phyloP scores from a whole-genome alignment of 2,888 invertebrate species.

The Philonicus albiceps region DNA sequence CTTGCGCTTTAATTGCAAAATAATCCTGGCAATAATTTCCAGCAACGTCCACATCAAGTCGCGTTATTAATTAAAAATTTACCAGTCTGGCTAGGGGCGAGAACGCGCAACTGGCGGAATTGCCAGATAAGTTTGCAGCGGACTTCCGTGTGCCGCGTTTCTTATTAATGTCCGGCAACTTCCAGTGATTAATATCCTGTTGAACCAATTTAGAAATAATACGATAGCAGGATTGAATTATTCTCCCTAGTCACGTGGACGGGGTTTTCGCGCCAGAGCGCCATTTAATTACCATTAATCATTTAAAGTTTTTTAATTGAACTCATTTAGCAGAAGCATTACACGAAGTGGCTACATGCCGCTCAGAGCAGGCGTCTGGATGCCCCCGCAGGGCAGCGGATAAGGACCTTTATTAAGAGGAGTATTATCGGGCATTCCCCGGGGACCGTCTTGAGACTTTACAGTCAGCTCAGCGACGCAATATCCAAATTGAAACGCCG shows the following conservation, averaged over 20 bases:
- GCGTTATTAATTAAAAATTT: constrained; percentile 33
- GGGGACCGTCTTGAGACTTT: not conserved
- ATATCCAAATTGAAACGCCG: constrained; percentile 7
- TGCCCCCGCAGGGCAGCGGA: not conserved
- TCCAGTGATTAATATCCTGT: constrained; percentile 21
- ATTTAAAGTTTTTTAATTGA: constrained; percentile 32
- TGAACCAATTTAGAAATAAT: constrained; percentile 35
- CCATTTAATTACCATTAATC: constrained; percentile 32
- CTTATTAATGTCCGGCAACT: constrained; percentile 23
- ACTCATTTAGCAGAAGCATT: constrained; percentile 13
- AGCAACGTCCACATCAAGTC: not conserved
- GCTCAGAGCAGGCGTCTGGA: not conserved
- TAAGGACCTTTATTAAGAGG: not conserved
- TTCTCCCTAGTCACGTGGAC: constrained; percentile 25
- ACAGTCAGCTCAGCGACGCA: not conserved
- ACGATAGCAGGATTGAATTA: constrained; percentile 8
- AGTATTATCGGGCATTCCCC: not conserved
- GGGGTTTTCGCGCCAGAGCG: not conserved
- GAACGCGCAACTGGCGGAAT: not conserved
- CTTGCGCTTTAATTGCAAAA: not conserved
- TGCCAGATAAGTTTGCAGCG: not conserved
- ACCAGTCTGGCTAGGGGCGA: not conserved
- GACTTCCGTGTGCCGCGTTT: not conserved
- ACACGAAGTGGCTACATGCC: constrained; percentile 1
- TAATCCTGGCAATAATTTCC: constrained; percentile 14